Conservation (phyloP, 2,797 vertebrate genomes). For the Danio choprae region DNA sequence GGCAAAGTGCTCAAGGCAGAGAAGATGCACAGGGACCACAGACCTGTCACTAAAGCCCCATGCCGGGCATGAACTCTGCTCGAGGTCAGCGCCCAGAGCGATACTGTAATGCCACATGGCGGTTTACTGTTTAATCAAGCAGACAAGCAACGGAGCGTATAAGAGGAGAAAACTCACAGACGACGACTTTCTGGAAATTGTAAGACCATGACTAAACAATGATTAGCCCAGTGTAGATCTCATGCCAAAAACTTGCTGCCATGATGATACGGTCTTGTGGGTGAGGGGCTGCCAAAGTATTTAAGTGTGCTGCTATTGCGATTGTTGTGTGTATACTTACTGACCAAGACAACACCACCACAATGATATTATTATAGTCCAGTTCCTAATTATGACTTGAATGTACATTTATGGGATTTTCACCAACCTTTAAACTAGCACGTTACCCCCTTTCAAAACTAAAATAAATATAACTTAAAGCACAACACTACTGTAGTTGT, state of each 20-base stretch:
- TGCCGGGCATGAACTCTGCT: conserved; percentile 67
- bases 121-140: conserved; percentile 43
- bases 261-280: conserved; percentile 5
- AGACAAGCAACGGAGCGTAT: conserved; percentile 32
- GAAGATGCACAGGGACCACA: conserved; percentile 72
- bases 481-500: no score
- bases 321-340: neutral
- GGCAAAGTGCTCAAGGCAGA: conserved; percentile 67
- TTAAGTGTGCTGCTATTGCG: neutral
- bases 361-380: neutral
- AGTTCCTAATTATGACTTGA: neutral
- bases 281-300: conserved; percentile 8
- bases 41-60: conserved; percentile 70
- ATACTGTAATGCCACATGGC: conserved; percentile 47
- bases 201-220: conserved; percentile 39
- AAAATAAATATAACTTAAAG: no score
- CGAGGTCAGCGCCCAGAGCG: conserved; percentile 70
- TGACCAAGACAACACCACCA: neutral
- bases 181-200: conserved; percentile 20
- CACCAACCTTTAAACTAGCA: neutral
- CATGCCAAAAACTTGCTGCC: conserved; percentile 21
- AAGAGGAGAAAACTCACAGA: conserved; percentile 32
- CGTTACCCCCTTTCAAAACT: neutral
- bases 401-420: neutral
- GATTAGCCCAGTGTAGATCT: conserved; percentile 16